Base-by-base conservation (phyloP, 2,113 vertebrate species). In the Festucalex cinctus region DNA sequence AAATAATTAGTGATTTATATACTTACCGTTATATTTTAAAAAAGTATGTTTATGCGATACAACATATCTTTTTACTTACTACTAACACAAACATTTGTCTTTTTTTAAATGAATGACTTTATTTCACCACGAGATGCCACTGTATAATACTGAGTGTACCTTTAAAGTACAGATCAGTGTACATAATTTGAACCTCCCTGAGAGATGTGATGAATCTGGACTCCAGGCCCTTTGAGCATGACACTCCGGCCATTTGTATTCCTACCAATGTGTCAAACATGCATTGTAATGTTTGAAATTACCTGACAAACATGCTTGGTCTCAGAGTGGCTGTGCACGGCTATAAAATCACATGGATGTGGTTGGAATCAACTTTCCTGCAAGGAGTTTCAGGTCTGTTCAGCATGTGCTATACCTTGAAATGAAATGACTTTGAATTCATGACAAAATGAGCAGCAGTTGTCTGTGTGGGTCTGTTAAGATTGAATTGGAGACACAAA, bases 241-340 rank as follows among this genome's bases (percentile, higher is more conserved):
- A 66, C n/a, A 60, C 57, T 43, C 69, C 48, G 19, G 58, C 9
- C 41, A 5, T 67, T 46, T 71, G 16, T 20, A 9, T 49, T 10
- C 9, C 3, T 28, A 56, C 66, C 22, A 39, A 6, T 54, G n/a
- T 54, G 28, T 58, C 44, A 72, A 66, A 41, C 28, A 44, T 22
- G 44, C n/a, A 39, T 56, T 70, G 17, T 14, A 69, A 28, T 60
- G 48, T 65, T 66, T 71, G 17, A 77, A 32, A 36, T 49, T 2
- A 37, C 35, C 63, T 24, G 28, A 65, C 48, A 53, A 66, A 66
- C 64, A 9, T 62, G 2, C 1, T 24, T 62, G 32, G 69, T 43
- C 26, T 51, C 32, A 8, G 5, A 54, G 5, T 24, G 14, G 41
- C 36, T 49, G 24, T 35, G 17, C 37, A 20, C 60, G 3, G 41